Evolutionary conservation across 2,888 invertebrate genomes (phyloP), one percentile per base, ranked within the genome.

Genomic region (Meteorus colon): DNA sequence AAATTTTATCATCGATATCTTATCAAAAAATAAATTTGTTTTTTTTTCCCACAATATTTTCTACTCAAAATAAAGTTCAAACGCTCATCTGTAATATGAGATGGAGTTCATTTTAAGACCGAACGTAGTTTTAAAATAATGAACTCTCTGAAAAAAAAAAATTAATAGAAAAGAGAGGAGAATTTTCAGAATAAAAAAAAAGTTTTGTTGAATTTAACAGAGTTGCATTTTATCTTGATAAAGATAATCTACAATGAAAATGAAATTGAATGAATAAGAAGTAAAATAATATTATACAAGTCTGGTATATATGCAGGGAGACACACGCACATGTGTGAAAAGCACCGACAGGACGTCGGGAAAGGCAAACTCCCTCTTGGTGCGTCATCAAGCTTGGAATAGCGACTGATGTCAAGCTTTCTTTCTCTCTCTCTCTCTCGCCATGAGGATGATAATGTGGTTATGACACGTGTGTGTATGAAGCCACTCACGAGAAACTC

Each of bases 331-430:
- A 62, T 62, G 62, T 41, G 68, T 55, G 51, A 74, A 63, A 74
- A 73, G 62, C 69, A 71, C 74, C 27, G 29, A 70, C 55, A 75
- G 63, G 68, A 70, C 63, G 75, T 66, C 51, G 27, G 41, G 65
- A 37, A 45, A 75, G 62, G 51, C 48, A 68, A 63, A 69, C 69
- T 69, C 62, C 62, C 62, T 62, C 27, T 41, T 19, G 62, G 80
- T 88, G 88, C 88, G 89, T 89, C 89, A 89, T 81, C 81, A 83
- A 78, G 85, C 88, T 86, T 87, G 87, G 88, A 89, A 89, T 89
- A 88, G 87, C 85, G 75, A 82, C 85, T 88, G 88, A 88, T 88
- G 87, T 87, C 87, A 88, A 87, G 85, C 87, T 81, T 77, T 73
- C 75, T 6, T 24, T 5, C 78, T 73, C 75, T 6, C 55, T 24